phyloP scores from a whole-genome alignment of 2,888 invertebrate species.

The Eueremaeus valkanovi region DNA sequence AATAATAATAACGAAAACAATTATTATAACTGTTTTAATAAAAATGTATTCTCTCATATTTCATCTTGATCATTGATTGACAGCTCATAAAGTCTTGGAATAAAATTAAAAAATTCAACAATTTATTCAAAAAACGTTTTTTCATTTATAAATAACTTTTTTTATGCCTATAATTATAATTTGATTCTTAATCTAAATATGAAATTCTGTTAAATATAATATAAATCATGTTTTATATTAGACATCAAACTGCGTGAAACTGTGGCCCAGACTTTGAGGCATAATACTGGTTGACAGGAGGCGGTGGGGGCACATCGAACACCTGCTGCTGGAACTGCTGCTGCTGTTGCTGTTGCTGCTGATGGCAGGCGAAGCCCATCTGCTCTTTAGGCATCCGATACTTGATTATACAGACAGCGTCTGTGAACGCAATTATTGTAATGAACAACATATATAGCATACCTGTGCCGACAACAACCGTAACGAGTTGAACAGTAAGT shows the following conservation, averaged over 20 bases:
- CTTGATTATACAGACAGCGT: slow-evolving; percentile 40
- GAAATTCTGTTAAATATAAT: too few relatives aligned
- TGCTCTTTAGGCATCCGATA: slow-evolving; percentile 40
- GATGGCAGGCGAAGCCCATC: slow-evolving; percentile 4
- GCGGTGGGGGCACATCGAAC: slow-evolving; percentile 33
- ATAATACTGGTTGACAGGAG: slow-evolving; percentile 29
- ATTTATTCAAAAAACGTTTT: too few relatives aligned
- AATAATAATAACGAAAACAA: too few relatives aligned
- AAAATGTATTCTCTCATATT: too few relatives aligned
- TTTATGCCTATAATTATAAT: too few relatives aligned
- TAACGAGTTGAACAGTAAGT: neutral
- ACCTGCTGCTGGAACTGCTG: slow-evolving; percentile 17
- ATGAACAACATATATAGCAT: slow-evolving; percentile 39
- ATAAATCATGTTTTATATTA: too few relatives aligned
- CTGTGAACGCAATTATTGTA: slow-evolving; percentile 33
- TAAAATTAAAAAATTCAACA: too few relatives aligned
- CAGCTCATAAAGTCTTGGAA: too few relatives aligned
- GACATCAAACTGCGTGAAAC: slow-evolving; percentile 36
- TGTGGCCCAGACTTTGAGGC: slow-evolving; percentile 37
- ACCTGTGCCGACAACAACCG: slow-evolving; percentile 4
- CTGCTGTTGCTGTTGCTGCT: slow-evolving; percentile 28
- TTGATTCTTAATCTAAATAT: too few relatives aligned
- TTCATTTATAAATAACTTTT: too few relatives aligned
- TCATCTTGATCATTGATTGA: too few relatives aligned
- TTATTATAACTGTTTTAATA: too few relatives aligned